Evolutionary conservation across 2,113 vertebrate species (phyloP), one percentile per base, ranked within the genome.

Genomic region (Gavia stellata): DNA sequence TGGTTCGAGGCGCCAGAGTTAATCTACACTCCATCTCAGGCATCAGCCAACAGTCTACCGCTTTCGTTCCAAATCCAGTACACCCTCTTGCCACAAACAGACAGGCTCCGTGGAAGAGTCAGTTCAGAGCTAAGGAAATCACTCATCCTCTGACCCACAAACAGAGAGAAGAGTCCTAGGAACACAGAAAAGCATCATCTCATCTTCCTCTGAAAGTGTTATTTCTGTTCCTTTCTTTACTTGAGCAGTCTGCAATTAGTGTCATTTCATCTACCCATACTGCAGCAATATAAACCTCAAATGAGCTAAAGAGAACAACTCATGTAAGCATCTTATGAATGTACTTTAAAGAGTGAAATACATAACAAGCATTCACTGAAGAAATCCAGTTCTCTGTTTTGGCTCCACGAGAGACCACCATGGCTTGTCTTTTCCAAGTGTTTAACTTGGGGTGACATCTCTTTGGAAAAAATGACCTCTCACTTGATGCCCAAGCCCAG

Each of bases 401-500:
- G 55, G 31, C 40, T 63, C 53, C 78, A 80, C 34, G 14, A 81
- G 9, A 31, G 86, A 94, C 62, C 67, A 83, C 63, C 45, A 26
- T 33, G 33, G 45, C 45, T 78, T 79, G 61, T 86, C 71, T 90
- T 79, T 90, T 86, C 66, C 44, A 92, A 93, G 68, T 90, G 73
- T 92, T 89, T 94, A 96, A 96, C 81, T 36, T 55, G 65, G 53
- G 66, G 28, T 94, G 81, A 95, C 75, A 84, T 34, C 59, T 61
- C 88, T 95, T 79, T 80, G 67, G 73, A 62, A 92, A 90, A 86
- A 90, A 93, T 92, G 61, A 94, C 88, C 94, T 94, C 70, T 86
- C 86, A 31, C 73, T 75, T 61, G 44, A 94, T 84, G 75, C 52
- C n/a, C 70, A 88, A 93, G 63, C 44, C 56, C 71, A 92, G 62